Percentiles rank a stretch among this genome's conserved stretches.
Conservation (phyloP, 23 tunicate genomes). For the Oikopleura vanhoeffeni region DNA sequence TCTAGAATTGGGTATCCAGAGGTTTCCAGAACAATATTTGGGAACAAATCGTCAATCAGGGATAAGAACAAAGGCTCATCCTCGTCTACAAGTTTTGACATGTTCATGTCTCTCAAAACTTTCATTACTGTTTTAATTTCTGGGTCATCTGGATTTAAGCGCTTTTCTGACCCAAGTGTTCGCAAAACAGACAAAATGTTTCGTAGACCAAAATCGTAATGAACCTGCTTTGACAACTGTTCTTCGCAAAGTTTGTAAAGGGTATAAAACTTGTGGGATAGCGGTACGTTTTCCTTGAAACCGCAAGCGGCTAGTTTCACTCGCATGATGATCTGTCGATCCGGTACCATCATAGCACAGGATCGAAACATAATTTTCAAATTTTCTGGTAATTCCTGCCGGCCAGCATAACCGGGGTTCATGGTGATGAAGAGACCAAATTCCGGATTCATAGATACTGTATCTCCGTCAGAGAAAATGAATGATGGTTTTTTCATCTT, state of each 20-base stretch:
- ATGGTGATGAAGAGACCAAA: constrained; percentile 93
- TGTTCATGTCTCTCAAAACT: constrained; percentile 96
- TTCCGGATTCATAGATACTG: constrained; percentile 69
- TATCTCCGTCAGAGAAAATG: constrained; percentile 95
- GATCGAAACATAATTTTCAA: constrained; percentile 91
- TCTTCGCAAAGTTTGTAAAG: constrained; percentile 97
- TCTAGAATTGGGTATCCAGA: constrained; percentile 94
- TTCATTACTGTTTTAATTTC: constrained; percentile 83
- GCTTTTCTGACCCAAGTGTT: constrained; percentile 78
- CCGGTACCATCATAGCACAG: constrained; percentile 99
- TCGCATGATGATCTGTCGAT: constrained; percentile 88
- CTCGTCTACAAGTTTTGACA: constrained; percentile 96
- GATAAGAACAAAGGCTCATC: constrained; percentile 99
- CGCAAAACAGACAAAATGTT: constrained; percentile 96
- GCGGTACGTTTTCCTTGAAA: constrained; percentile 63
- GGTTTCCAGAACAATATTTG: constrained; percentile 58
- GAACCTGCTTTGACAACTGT: constrained; percentile 98
- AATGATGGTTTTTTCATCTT: constrained; percentile 97
- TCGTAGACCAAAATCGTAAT: constrained; percentile 98
- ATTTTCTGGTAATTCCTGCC: constrained; percentile 95
- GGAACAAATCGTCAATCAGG: constrained; percentile 92
- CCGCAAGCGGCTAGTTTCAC: constrained; percentile 96
- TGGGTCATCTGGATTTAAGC: constrained; percentile 78
- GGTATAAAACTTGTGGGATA: constrained; percentile 89
- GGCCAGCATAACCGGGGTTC: constrained; percentile 99